Base-by-base conservation (phyloP, 2,113 vertebrate species). In the Corvus hawaiiensis region DNA sequence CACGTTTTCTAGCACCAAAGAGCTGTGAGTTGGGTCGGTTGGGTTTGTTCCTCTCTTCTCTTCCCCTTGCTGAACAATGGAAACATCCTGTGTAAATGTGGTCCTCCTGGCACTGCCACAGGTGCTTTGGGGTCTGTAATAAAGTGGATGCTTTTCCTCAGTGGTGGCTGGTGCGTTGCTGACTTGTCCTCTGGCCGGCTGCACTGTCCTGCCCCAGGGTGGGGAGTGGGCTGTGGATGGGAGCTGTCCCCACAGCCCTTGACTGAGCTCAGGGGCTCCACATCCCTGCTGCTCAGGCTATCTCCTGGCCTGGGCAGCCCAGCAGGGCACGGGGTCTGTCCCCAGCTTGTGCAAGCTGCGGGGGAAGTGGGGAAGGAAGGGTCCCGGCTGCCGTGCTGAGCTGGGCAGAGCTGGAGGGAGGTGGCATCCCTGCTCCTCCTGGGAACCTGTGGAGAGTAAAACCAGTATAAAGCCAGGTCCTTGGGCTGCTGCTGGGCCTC, bases 71-170 rank as follows among this genome's bases (percentile, higher is more conserved):
- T 94, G 93, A 84, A 49, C 85, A 87, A 55, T 62, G 54, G 93
- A 97, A 94, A 91, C 91, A 76, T 92, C 90, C 73, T 3, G 0
- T 95, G 84, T 97, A 93, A 87, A 84, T 35, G 56, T 84, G 66
- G n/a, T 90, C 89, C 94, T 97, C 90, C 91, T 95, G 92, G 91
- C 89, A 82, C 76, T 90, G 84, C 84, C 43, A 16, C 6, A 5
- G 73, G 82, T 12, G 19, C 94, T 97, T 87, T 92, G 85, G 90
- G 91, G 91, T 96, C 88, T 95, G 72, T 95, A 98, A 98, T 98
- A 98, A 98, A 98, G 84, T 84, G 94, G 93, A 94, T 94, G 93
- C 91, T 94, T 97, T 96, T 97, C 91, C 92, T 95, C 89, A 41
- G 46, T 13, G 48, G 37, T 76, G 82, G 84, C 71, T 13, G 3